Conservation (phyloP, 1,140 invertebrate genomes). For the Rhysida immarginata region DNA sequence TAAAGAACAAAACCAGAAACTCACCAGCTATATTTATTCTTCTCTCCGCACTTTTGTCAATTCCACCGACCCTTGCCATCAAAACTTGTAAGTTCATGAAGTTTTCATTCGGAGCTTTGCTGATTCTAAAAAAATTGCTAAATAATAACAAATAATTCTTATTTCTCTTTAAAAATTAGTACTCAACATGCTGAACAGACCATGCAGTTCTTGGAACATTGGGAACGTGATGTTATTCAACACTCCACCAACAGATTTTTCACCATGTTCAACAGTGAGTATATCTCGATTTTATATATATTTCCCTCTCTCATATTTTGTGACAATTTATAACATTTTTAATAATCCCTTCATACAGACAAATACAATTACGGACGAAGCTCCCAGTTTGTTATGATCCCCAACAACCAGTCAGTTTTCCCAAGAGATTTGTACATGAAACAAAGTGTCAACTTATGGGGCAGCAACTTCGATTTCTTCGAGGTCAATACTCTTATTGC, state of each 20-base stretch:
- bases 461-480: neutral
- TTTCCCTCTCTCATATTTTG: too few relatives aligned
- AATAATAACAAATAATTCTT: too few relatives aligned
- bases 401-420: neutral
- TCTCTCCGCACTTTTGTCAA: neutral
- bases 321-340: too few relatives aligned
- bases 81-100: slow-evolving; percentile 4
- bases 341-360: neutral
- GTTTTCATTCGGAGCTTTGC: too few relatives aligned
- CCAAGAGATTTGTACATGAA: neutral
- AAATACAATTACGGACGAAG: neutral
- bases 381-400: neutral
- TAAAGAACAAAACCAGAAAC: neutral
- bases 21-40: slow-evolving; percentile 8
- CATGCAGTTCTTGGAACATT: neutral
- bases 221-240: neutral
- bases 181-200: neutral
- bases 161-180: too few relatives aligned
- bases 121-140: too few relatives aligned
- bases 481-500: too few relatives aligned
- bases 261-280: neutral
- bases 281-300: neutral
- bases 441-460: neutral
- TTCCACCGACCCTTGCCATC: slow-evolving; percentile 5
- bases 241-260: neutral